Conservation (phyloP, 2,888 invertebrate genomes). For the Polydrusus tereticollis region DNA sequence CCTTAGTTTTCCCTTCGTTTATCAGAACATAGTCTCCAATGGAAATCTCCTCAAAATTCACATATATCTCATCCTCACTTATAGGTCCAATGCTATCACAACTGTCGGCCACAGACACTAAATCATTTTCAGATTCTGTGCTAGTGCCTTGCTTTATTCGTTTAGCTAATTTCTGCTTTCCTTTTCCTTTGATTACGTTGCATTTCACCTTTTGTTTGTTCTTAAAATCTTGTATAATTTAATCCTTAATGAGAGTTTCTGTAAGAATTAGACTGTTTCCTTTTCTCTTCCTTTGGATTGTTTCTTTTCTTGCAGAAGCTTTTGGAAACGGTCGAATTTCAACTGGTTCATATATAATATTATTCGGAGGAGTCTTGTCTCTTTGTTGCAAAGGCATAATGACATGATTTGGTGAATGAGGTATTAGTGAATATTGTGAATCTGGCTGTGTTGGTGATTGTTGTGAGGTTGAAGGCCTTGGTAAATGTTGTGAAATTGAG, state of each 20-base stretch:
- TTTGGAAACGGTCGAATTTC: slow-evolving; percentile 25
- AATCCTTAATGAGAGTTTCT: slow-evolving; percentile 21
- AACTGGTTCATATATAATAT: slow-evolving; percentile 4
- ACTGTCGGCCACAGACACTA: not conserved
- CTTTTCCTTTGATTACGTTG: slow-evolving; percentile 17
- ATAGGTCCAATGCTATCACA: slow-evolving; percentile 15
- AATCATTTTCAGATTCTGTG: slow-evolving; percentile 16
- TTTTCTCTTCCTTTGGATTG: slow-evolving; percentile 15
- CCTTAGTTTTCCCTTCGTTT: slow-evolving; percentile 26
- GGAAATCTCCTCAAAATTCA: slow-evolving; percentile 15
- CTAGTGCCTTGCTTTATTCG: slow-evolving; percentile 8
- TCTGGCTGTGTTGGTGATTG: slow-evolving; percentile 7
- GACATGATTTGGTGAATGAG: not conserved
- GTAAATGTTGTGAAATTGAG: slow-evolving; percentile 17
- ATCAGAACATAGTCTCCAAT: slow-evolving; percentile 26
- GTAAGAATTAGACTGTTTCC: slow-evolving; percentile 25
- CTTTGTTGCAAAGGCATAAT: not conserved
- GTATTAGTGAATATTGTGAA: slow-evolving; percentile 14
- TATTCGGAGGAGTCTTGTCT: not conserved
- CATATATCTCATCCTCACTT: slow-evolving; percentile 19
- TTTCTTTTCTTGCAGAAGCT: slow-evolving; percentile 13
- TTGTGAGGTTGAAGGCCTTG: not conserved
- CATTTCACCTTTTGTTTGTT: slow-evolving; percentile 5
- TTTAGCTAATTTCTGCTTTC: slow-evolving; percentile 19
- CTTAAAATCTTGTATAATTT: slow-evolving; percentile 1